Percentiles rank a stretch among this genome's conserved stretches.
phyloP scores from a whole-genome alignment of 2,888 invertebrate species.

The Stenichneumon culpator region DNA sequence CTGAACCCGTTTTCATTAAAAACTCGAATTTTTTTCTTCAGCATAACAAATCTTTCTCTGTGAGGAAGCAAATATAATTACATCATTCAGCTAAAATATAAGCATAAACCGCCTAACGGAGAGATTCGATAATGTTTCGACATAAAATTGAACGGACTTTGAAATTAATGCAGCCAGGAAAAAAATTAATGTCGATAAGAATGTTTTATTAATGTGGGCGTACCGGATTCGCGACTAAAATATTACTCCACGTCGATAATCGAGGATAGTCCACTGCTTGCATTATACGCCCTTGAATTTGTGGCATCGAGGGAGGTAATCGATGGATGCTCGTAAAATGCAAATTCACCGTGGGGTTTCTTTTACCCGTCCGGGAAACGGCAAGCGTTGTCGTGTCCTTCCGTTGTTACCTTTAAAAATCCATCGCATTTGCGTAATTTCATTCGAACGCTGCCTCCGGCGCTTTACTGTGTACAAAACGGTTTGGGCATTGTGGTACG shows the following conservation, averaged over 20 bases:
- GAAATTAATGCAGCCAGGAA: too few relatives aligned
- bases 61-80: neutral
- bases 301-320: conserved; percentile 3
- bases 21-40: too few relatives aligned
- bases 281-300: conserved; percentile 14
- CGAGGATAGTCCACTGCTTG: conserved; percentile 36
- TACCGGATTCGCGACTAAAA: neutral
- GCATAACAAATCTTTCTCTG: too few relatives aligned
- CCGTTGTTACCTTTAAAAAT: conserved; percentile 45
- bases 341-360: conserved; percentile 35
- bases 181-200: too few relatives aligned
- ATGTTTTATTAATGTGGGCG: too few relatives aligned
- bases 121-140: too few relatives aligned
- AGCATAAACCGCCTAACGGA: too few relatives aligned
- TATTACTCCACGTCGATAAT: conserved; percentile 15
- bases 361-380: conserved; percentile 15
- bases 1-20: too few relatives aligned
- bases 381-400: conserved; percentile 48
- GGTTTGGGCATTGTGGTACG: neutral
- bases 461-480: neutral
- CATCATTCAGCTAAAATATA: neutral
- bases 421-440: conserved; percentile 60
- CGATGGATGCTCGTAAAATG: conserved; percentile 55
- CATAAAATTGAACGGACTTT: too few relatives aligned
- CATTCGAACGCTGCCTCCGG: conserved; percentile 42